Evolutionary conservation across 2,888 invertebrate genomes (phyloP).

Genomic region (Pyrrhia umbra): DNA sequence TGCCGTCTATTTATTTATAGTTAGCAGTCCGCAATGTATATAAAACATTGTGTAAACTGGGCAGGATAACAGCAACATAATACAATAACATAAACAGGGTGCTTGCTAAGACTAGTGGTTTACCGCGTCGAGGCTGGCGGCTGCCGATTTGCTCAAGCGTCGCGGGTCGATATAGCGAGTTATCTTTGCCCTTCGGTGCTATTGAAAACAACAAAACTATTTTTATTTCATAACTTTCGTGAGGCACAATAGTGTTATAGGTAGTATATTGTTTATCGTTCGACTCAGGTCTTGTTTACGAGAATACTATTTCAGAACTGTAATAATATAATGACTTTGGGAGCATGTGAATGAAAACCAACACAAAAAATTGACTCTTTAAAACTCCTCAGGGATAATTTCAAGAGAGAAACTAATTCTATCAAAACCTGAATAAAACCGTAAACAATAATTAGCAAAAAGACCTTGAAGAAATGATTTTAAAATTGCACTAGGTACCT

Average conservation of each 20-base stretch:
- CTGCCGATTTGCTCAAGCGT: conserved; percentile 85
- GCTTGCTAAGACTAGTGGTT: conserved; percentile 73
- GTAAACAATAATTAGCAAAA: conserved; percentile 10
- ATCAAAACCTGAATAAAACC: neutral
- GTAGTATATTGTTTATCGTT: conserved; percentile 7
- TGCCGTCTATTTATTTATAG: conserved; percentile 23
- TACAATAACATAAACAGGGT: conserved; percentile 73
- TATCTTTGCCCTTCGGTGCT: conserved; percentile 89
- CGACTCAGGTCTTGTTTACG: neutral
- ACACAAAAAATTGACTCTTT: no score
- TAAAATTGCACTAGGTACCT: conserved; percentile 26
- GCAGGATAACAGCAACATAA: conserved; percentile 70
- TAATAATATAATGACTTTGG: no score
- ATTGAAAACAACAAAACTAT: conserved; percentile 74
- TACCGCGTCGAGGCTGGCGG: conserved; percentile 86
- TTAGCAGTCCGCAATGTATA: conserved; percentile 44
- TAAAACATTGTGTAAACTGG: conserved; percentile 52
- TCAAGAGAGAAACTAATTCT: neutral
- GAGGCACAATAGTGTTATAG: neutral
- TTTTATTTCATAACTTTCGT: neutral
- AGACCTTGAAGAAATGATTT: neutral
- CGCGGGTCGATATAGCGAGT: conserved; percentile 87
- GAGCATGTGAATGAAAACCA: no score
- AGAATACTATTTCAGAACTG: neutral
- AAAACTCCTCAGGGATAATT: no score